These are phyloP conservation scores for Scaptodrosophila lebanonensis DNA, from an alignment of 1,140 invertebrate genomes.

Conservation along the genomic window DNA sequence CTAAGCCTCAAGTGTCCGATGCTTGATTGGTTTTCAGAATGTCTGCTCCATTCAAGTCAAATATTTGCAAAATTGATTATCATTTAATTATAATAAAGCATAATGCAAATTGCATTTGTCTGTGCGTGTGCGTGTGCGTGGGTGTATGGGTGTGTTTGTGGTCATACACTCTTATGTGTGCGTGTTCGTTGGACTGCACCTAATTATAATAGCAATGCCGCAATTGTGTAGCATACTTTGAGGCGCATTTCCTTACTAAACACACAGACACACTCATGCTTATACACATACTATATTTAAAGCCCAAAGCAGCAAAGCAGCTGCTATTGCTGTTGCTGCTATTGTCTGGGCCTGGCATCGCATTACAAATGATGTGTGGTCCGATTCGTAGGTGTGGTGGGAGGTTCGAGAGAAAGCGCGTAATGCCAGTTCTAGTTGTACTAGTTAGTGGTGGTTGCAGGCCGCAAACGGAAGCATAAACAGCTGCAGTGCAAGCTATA, in stretches of 20 bases:
- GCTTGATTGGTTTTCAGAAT: constrained; percentile 47
- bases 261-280: too few species aligned
- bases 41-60: constrained; percentile 32
- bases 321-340: not conserved
- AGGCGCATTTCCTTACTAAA: constrained; percentile 47
- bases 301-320: constrained; percentile 21
- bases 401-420: constrained; percentile 1
- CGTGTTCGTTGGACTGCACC: constrained; percentile 25
- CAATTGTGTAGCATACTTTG: constrained; percentile 69
- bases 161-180: too few species aligned
- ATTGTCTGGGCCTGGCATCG: constrained; percentile 36
- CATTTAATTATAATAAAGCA: constrained; percentile 71
- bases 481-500: constrained; percentile 45
- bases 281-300: too few species aligned
- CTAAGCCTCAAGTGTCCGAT: too few species aligned
- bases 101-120: constrained; percentile 40
- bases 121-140: constrained; percentile 5
- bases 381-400: not conserved
- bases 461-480: constrained; percentile 65
- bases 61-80: constrained; percentile 73
- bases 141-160: constrained; percentile 9
- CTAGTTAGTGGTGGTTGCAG: constrained; percentile 31
- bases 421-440: constrained; percentile 17
- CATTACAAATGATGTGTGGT: constrained; percentile 64
- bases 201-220: constrained; percentile 65